Evolutionary conservation across 2,797 vertebrate genomes (phyloP).

Genomic region (Nothura maculosa): DNA sequence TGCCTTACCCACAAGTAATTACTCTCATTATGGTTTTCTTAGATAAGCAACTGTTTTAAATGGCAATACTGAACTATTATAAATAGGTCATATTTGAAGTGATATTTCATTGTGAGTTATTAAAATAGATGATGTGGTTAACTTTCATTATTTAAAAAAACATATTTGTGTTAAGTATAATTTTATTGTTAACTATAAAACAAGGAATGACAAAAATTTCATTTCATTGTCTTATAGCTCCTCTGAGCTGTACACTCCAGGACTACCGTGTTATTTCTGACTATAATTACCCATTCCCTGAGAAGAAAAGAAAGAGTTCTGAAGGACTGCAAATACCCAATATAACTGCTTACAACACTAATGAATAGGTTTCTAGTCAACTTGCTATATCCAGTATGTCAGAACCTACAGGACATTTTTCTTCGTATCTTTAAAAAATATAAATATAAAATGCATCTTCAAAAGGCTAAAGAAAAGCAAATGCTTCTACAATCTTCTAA

Average conservation of each 20-base stretch:
- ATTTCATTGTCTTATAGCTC: slow-evolving; percentile 25
- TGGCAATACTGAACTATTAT: background rate
- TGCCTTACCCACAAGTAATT: background rate
- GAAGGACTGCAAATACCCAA: background rate
- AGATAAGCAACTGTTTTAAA: background rate
- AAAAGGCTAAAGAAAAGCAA: background rate
- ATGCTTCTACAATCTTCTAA: background rate
- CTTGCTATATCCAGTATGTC: background rate
- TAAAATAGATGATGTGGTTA: background rate
- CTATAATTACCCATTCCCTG: slow-evolving; percentile 17
- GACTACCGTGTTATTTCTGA: slow-evolving; percentile 30
- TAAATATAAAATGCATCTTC: slow-evolving; percentile 14
- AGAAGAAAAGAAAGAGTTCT: slow-evolving; percentile 38
- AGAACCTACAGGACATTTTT: slow-evolving; percentile 15
- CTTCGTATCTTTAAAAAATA: background rate
- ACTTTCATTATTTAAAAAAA: background rate
- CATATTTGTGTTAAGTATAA: background rate
- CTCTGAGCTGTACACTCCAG: background rate
- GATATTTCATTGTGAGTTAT: background rate
- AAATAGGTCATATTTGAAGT: background rate
- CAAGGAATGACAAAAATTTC: background rate
- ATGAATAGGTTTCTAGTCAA: slow-evolving; percentile 29
- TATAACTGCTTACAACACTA: background rate
- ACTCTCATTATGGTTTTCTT: background rate
- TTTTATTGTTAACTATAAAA: slow-evolving; percentile 18